Percentiles rank a stretch among this genome's conserved stretches.
Evolutionary conservation across 2,113 vertebrate species (phyloP).

Genomic region (Trochalopteron elliotii): DNA sequence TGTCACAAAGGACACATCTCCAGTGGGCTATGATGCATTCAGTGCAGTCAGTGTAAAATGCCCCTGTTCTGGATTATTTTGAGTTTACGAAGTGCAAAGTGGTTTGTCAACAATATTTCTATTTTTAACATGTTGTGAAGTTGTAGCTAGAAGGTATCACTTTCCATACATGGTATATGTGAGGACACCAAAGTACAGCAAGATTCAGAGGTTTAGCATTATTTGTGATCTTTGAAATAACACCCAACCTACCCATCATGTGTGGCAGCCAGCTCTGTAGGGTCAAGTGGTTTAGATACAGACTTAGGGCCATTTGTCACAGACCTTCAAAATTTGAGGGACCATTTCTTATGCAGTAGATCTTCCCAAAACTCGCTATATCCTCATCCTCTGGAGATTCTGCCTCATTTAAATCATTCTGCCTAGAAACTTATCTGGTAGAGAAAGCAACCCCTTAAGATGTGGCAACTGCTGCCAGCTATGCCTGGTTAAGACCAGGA

Average conservation of each 20-base stretch:
- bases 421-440: background rate
- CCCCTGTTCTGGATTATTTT: background rate
- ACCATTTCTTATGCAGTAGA: background rate
- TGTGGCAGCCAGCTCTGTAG: background rate
- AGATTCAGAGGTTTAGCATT: background rate
- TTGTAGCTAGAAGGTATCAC: background rate
- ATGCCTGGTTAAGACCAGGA: background rate
- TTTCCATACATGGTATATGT: background rate
- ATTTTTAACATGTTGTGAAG: background rate
- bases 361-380: background rate
- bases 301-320: background rate
- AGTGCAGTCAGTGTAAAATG: background rate
- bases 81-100: background rate
- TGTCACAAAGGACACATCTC: background rate
- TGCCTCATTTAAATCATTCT: background rate
- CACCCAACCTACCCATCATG: background rate
- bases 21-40: background rate
- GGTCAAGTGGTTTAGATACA: background rate
- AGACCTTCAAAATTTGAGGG: background rate
- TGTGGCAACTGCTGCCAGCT: background rate
- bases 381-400: accelerated
- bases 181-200: background rate
- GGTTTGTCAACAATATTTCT: background rate
- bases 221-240: background rate
- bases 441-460: background rate